phyloP scores from a whole-genome alignment of 2,888 invertebrate genomes.

The Pimpla rufipes region DNA sequence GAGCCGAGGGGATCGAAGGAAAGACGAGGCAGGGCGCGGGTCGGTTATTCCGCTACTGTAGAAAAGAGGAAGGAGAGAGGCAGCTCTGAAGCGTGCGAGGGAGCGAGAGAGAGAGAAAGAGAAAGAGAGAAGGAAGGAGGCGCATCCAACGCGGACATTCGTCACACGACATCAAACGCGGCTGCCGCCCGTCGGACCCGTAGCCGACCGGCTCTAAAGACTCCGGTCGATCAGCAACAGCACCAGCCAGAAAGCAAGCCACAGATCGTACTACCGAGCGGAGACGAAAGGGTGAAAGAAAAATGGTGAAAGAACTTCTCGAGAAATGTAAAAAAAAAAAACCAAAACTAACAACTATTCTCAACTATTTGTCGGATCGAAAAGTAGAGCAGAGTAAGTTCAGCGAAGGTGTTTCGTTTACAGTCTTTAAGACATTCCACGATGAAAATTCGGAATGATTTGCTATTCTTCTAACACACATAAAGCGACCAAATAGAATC shows the following conservation, averaged over 20 bases:
- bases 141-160: constrained; percentile 85
- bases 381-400: constrained; percentile 31
- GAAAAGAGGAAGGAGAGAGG: constrained; percentile 56
- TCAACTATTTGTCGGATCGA: constrained; percentile 53
- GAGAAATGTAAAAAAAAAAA: constrained; percentile 34
- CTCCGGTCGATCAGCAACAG: constrained; percentile 84
- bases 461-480: not conserved
- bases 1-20: constrained; percentile 50
- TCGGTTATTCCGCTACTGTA: constrained; percentile 70
- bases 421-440: constrained; percentile 23
- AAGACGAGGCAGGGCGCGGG: constrained; percentile 63
- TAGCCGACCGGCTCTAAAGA: constrained; percentile 83
- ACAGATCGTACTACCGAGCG: constrained; percentile 59
- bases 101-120: constrained; percentile 47
- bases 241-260: constrained; percentile 76
- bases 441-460: not conserved
- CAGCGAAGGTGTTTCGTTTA: constrained; percentile 34
- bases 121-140: constrained; percentile 75
- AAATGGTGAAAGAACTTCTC: constrained; percentile 62
- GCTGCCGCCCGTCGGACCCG: constrained; percentile 83
- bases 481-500: not conserved
- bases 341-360: constrained; percentile 37
- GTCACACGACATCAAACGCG: constrained; percentile 85
- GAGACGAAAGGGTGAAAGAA: constrained; percentile 68
- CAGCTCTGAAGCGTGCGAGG: not conserved